Percentiles rank a stretch among this genome's conserved stretches.
phyloP scores from a whole-genome alignment of 2,113 vertebrate species.

The Myiagra hebetior region DNA sequence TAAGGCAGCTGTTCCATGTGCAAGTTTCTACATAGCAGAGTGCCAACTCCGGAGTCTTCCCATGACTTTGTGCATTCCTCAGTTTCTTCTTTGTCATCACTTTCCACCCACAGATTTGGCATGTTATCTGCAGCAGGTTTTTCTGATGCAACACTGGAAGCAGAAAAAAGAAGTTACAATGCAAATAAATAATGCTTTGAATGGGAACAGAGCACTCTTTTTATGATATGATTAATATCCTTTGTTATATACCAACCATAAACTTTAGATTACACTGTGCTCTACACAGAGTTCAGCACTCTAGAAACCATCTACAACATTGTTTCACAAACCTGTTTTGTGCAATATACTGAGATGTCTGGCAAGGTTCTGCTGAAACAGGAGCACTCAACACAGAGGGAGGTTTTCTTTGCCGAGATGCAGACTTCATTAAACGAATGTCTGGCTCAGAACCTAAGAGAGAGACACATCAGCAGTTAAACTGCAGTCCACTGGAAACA shows the following conservation, averaged over 20 bases:
- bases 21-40: conserved; percentile 28
- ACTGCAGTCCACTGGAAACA: neutral
- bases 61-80: conserved; percentile 8
- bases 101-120: conserved; percentile 51
- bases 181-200: neutral
- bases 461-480: neutral
- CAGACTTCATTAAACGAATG: neutral
- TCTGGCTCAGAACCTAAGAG: conserved; percentile 71
- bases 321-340: conserved; percentile 76
- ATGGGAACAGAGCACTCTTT: neutral
- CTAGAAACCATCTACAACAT: neutral
- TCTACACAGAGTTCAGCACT: neutral
- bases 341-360: conserved; percentile 67
- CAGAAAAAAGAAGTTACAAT: neutral
- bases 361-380: conserved; percentile 77
- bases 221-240: neutral
- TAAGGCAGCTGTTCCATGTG: conserved; percentile 66
- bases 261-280: neutral
- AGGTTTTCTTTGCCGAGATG: conserved; percentile 53
- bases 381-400: conserved; percentile 16
- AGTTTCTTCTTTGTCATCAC: neutral
- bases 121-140: conserved; percentile 39
- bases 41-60: conserved; percentile 30
- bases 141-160: conserved; percentile 31
- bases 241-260: neutral